A percentile compares a stretch with the other conserved stretches of the same genome.
Conservation (phyloP, 1,140 invertebrate species). For the Sinonovacula constricta region DNA sequence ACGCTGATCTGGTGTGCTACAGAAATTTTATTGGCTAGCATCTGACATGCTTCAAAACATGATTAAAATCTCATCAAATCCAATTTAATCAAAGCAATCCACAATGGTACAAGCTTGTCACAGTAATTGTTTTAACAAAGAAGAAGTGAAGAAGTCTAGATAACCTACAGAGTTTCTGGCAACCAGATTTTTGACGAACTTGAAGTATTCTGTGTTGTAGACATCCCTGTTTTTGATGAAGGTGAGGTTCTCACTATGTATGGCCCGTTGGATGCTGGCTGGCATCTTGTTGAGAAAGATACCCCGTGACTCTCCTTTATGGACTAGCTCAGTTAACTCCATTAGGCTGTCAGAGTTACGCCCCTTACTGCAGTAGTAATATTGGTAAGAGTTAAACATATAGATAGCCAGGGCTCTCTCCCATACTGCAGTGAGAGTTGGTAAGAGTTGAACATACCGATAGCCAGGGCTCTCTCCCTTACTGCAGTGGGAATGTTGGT, state of each 20-base stretch:
- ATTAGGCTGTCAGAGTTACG: slow-evolving; percentile 78
- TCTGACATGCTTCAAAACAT: not conserved
- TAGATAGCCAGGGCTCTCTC: no score
- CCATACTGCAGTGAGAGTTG: no score
- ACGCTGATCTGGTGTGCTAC: no score
- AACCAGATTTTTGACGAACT: slow-evolving; percentile 71
- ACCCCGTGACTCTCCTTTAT: slow-evolving; percentile 80
- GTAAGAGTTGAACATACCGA: no score
- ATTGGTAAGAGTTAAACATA: no score
- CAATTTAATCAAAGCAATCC: no score
- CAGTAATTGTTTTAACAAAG: no score
- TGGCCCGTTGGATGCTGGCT: slow-evolving; percentile 77
- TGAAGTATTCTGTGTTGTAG: slow-evolving; percentile 75
- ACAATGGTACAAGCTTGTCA: no score
- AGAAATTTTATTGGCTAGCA: not conserved
- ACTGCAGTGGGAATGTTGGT: no score
- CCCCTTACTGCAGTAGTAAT: slow-evolving; percentile 62
- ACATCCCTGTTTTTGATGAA: slow-evolving; percentile 77
- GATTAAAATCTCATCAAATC: not conserved
- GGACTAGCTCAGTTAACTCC: slow-evolving; percentile 81
- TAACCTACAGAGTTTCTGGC: slow-evolving; percentile 65
- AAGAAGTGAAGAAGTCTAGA: no score
- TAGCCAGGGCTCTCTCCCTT: no score
- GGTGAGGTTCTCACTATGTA: slow-evolving; percentile 75
- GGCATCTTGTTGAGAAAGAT: slow-evolving; percentile 81